These are phyloP conservation scores for Zoroaster sp. DNA, from an alignment of 53 echinoderm and acorn worm genomes.

Conservation along the genomic window DNA sequence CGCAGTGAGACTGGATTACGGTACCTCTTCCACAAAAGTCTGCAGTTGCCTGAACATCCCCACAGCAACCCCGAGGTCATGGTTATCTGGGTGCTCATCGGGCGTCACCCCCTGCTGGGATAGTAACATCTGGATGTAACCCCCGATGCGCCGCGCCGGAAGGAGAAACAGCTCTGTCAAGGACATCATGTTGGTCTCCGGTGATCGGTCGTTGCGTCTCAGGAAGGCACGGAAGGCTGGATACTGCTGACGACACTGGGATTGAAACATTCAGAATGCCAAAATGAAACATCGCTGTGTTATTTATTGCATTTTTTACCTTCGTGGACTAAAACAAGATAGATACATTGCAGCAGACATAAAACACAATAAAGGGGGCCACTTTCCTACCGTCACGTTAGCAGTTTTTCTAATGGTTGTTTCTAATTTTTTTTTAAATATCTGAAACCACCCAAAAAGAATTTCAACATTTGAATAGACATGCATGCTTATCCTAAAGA, in stretches of 20 bases:
- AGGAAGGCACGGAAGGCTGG: conserved; percentile 90
- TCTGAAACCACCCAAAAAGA: too few species aligned
- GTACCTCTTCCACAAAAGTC: conserved; percentile 78
- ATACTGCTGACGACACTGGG: conserved; percentile 90
- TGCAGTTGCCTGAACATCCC: conserved; percentile 77
- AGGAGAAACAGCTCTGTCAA: conserved; percentile 77
- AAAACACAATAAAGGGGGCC: too few species aligned
- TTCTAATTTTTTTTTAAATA: too few species aligned
- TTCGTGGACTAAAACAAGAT: too few species aligned
- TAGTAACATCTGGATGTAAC: conserved; percentile 75
- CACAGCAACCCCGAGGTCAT: conserved; percentile 68
- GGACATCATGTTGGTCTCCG: conserved; percentile 77
- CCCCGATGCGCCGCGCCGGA: conserved; percentile 74
- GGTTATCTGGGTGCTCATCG: conserved; percentile 80
- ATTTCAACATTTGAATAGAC: too few species aligned
- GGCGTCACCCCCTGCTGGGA: conserved; percentile 83
- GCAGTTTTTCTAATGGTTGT: too few species aligned
- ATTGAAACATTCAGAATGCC: too few species aligned
- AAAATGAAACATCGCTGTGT: not conserved
- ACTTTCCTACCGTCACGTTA: too few species aligned
- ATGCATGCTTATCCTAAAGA: too few species aligned
- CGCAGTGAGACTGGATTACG: not conserved
- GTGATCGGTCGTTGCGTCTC: conserved; percentile 70
- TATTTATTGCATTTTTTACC: too few species aligned
- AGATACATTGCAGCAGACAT: too few species aligned